A percentile compares a stretch with the other conserved stretches of the same genome.
Conservation (phyloP, 2,888 invertebrate genomes). For the Drosophila nr. fundita region DNA sequence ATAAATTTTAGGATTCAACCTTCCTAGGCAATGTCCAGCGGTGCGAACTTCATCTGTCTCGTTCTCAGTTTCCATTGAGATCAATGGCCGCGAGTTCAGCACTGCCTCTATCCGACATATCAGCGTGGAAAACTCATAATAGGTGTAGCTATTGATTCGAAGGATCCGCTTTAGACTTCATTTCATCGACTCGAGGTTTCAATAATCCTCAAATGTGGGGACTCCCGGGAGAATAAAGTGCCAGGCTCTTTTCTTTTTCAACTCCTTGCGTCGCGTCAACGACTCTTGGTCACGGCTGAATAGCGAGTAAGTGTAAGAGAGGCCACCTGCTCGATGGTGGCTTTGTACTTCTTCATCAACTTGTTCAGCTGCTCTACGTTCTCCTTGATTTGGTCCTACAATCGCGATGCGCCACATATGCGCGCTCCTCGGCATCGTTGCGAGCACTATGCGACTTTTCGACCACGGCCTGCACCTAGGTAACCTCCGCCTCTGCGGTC, state of each 20-base stretch:
- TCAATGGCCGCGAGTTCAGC: too few relatives aligned
- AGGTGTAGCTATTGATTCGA: too few relatives aligned
- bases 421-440: constrained; percentile 92
- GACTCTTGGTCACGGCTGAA: constrained; percentile 91
- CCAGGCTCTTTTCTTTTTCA: constrained; percentile 88
- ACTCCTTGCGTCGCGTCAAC: constrained; percentile 89
- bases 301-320: too few relatives aligned
- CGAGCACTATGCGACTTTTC: constrained; percentile 92
- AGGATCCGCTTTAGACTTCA: too few relatives aligned
- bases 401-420: constrained; percentile 90
- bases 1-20: too few relatives aligned
- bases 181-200: too few relatives aligned
- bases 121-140: too few relatives aligned
- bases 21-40: too few relatives aligned
- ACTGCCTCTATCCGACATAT: too few relatives aligned
- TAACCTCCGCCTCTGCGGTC: constrained; percentile 93
- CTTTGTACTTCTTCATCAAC: constrained; percentile 96
- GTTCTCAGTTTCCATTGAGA: too few relatives aligned
- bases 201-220: background rate
- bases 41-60: too few relatives aligned
- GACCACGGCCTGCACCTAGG: constrained; percentile 92
- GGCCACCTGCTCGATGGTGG: constrained; percentile 89
- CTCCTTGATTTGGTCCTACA: constrained; percentile 95
- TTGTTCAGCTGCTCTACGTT: constrained; percentile 97
- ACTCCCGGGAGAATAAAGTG: too few relatives aligned